Evolutionary conservation across 1,140 invertebrate species (phyloP), one percentile per base, ranked within the genome.

Genomic region (Sarcophaga bullata): DNA sequence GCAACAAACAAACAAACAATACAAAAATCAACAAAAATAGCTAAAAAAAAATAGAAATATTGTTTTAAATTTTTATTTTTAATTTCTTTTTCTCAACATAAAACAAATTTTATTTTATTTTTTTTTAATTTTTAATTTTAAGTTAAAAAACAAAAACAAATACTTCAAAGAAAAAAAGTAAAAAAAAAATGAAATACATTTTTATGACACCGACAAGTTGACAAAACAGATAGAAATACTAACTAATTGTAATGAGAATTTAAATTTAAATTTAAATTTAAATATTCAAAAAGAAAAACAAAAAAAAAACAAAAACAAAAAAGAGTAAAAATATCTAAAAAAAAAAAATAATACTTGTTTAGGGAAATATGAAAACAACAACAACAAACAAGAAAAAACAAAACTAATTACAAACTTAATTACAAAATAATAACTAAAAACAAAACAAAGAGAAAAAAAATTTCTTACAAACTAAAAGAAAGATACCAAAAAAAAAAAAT

Each of bases 151-250:
- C 48, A 52, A 78, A 37, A 78, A 72, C 3, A 72, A 72, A 72
- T 9, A 76, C n/a, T 15, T 5, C 68, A 48, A 15, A 58, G 15
- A 58, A 5, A 76, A 19, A 25, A 48, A 13, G 15, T n/a, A n/a
- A 13, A 15, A 15, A 6, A 68, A 68, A 68, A 68, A 68, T 7
- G 15, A 15, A 49, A 76, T 0, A 76, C 37, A 78, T 78, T 78
- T 78, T 78, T 78, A 78, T 78, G 75, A 78, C 75, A 78, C 75
- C 75, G 75, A 78, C 75, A 78, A 78, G 75, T 78, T 78, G 75
- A 13, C 75, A 78, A 78, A 78, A 52, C 75, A 54, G n/a, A 68
- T 17, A 68, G 25, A 37, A 37, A 37, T 37, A 37, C 25, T 37
- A 37, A 37, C 25, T 37, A 37, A 37, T 37, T 37, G 25, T 37